A percentile compares a stretch with the other conserved stretches of the same genome.
These are phyloP conservation scores for Botia almorhae DNA, from an alignment of 2,797 vertebrate species.

Conservation along the genomic window DNA sequence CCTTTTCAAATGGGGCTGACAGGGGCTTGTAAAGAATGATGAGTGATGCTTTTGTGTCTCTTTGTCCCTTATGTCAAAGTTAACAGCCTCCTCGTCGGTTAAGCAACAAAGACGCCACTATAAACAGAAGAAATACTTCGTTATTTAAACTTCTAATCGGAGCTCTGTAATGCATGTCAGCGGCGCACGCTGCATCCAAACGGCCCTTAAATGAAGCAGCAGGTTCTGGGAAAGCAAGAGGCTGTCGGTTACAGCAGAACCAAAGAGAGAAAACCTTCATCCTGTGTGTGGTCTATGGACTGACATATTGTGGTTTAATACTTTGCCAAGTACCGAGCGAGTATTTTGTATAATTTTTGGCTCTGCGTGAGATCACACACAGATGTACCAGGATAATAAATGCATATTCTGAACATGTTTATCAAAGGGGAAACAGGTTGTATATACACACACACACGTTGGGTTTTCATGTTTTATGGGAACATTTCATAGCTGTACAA, in stretches of 20 bases:
- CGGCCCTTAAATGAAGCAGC: slow-evolving; percentile 22
- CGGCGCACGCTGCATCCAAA: not conserved
- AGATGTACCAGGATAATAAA: not conserved
- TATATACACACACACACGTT: too few relatives aligned
- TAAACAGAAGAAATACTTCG: not conserved
- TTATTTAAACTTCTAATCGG: not conserved
- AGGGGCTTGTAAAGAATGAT: not conserved
- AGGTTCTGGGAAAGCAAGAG: slow-evolving; percentile 13
- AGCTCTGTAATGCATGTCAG: slow-evolving; percentile 14
- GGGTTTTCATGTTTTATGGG: too few relatives aligned
- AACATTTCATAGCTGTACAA: too few relatives aligned
- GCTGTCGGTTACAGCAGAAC: not conserved
- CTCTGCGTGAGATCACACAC: not conserved
- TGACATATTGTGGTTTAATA: slow-evolving; percentile 36
- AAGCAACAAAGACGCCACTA: slow-evolving; percentile 12
- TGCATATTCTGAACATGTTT: not conserved
- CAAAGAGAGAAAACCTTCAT: not conserved
- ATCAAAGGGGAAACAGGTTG: not conserved
- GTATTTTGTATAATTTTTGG: slow-evolving; percentile 20
- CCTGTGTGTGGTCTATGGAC: slow-evolving; percentile 19
- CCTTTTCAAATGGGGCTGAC: not conserved
- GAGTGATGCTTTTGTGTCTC: not conserved
- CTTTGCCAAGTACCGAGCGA: slow-evolving; percentile 23
- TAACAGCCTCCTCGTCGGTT: not conserved
- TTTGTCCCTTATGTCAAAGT: slow-evolving; percentile 9